Evolutionary conservation across 92 coral and sea anemone genomes (phyloP), one percentile per base, ranked within the genome.

Genomic region (Meandrina meandrites): DNA sequence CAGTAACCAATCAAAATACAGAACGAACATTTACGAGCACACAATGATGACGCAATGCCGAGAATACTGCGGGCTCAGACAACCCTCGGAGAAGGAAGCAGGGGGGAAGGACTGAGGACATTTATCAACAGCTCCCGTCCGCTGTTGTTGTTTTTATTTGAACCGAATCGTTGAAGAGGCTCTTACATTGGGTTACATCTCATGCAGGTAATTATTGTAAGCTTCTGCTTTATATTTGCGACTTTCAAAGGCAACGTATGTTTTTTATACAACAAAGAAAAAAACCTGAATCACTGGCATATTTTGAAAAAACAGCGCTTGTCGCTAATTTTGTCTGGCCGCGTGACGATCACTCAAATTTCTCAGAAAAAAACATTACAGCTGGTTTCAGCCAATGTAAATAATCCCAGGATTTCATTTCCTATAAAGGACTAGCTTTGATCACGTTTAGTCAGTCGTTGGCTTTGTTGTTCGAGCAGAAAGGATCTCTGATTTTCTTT

Each of bases 131-230:
- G 53, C 4, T 48, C 9, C 1, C 53, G n/a, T 7, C 12, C 8
- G 53, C 11, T 48, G 32, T 16, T 60, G 48, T 60, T 42, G 60
- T 0, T 14, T 36, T 81, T 42, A 17, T 62, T 16, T 21, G n/a
- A n/a, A n/a, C 8, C 0, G 7, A 21, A 11, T 34, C 27, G 30
- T 24, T 14, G 51, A 27, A 75, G 19, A 54, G 40, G 15, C 53
- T 16, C 13, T 3, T 5, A 32, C n/a, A 57, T 37, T 27, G 57
- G 80, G 24, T 58, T 56, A 16, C 12, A 13, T 79, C 28, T 45
- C 80, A 37, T 60, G 56, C 58, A 54, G 87, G 87, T 84, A 84
- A 74, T 81, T 69, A 82, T 21, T 53, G 69, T 30, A 57, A 36
- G 1, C 19, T 40, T 67, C 30, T 68, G 1, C 15, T 24, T 15